Evolutionary conservation across 2,113 vertebrate genomes (phyloP), one percentile per base, ranked within the genome.

Genomic region (Turdus rufiventris): DNA sequence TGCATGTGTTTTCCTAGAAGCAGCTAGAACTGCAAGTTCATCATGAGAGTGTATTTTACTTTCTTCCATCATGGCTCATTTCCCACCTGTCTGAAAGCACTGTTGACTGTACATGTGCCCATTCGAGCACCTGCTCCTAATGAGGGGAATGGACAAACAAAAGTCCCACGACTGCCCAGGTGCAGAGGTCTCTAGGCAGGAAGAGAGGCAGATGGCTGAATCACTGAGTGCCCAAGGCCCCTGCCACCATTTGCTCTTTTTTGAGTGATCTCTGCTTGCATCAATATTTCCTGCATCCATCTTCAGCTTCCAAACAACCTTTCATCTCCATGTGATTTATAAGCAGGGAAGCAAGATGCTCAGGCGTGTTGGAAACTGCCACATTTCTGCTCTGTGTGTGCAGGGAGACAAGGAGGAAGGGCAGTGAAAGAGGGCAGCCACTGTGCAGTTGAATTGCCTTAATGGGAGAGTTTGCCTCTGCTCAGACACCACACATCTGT

Each of bases 81-180:
- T 76, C 54, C 73, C 76, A 63, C 65, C 82, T 82, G 79, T 73
- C 77, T 23, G 3, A 33, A 66, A 43, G 54, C 56, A 42, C 54
- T 93, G 74, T 94, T 96, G 91, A 94, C 88, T 48, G 21, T 94
- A 26, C 43, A 85, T 88, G 54, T 85, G 67, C 54, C 80, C 77
- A 68, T 23, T 94, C 65, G 76, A 65, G 72, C 57, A 9, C 73
- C 72, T 83, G 63, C 68, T 91, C 47, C 62, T 94, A 97, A 94
- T 94, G 88, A 95, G 73, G 40, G 38, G 40, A 82, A 45, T 5
- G 3, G 70, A 71, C 73, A 95, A 96, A 95, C 80, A 80, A 28
- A 45, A 61, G 51, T 48, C 50, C 38, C 42, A n/a, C n/a, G 2
- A 0, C 50, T 60, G 43, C 51, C 48, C 6, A 4, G 19, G 11